Evolutionary conservation across 1,140 invertebrate species (phyloP).

Genomic region (Drosophila grimshawi): DNA sequence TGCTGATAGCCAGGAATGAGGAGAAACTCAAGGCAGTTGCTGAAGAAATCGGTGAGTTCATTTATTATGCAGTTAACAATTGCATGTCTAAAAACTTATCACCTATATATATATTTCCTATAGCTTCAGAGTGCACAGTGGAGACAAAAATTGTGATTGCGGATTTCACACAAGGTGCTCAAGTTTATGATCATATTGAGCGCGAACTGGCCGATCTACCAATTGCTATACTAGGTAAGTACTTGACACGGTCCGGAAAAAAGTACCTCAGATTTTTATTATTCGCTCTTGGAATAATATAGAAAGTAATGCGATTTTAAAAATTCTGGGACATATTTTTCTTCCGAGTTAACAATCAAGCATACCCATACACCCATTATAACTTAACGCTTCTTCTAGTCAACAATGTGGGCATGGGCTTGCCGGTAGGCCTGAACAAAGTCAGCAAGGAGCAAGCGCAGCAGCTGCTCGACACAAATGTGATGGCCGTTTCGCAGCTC

Average conservation of each 20-base stretch:
- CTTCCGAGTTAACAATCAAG: too few species aligned
- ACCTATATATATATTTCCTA: background rate
- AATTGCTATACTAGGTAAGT: conserved; percentile 92
- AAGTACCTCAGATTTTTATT: too few species aligned
- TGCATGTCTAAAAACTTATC: background rate
- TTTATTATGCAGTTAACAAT: background rate
- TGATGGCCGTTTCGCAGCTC: conserved; percentile 93
- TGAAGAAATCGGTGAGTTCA: conserved; percentile 89
- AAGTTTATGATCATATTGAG: conserved; percentile 89
- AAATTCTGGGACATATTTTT: too few species aligned
- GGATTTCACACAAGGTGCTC: conserved; percentile 91
- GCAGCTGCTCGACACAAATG: conserved; percentile 94
- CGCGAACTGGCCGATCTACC: conserved; percentile 88
- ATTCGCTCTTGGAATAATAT: too few species aligned
- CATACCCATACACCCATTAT: background rate
- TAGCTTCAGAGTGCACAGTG: conserved; percentile 85
- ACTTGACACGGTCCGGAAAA: background rate
- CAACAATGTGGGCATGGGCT: conserved; percentile 94
- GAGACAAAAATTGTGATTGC: conserved; percentile 90
- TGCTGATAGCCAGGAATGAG: conserved; percentile 92
- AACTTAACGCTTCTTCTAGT: conserved; percentile 86
- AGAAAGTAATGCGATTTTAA: too few species aligned
- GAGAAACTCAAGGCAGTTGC: conserved; percentile 90
- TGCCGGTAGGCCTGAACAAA: conserved; percentile 91
- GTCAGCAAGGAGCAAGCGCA: conserved; percentile 89